Base-by-base conservation (phyloP, 2,113 vertebrate genomes). In the Oxyura jamaicensis region DNA sequence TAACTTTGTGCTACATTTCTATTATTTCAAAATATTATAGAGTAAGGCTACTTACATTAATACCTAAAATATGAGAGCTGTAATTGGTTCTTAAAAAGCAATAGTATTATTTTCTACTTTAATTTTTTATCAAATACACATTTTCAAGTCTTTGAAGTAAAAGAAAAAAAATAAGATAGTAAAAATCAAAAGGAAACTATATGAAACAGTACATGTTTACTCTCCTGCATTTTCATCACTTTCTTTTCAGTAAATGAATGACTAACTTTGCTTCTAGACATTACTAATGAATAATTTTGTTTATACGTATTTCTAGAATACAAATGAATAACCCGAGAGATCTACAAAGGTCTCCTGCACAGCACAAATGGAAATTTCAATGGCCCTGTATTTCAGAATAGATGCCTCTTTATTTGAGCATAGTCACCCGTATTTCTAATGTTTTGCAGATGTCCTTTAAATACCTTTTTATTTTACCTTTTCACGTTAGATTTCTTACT, bases 71-170 rank as follows among this genome's bases (percentile, higher is more conserved):
- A 62, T 9, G 46, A 73, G 56, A 31, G 53, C 19, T 26, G 7
- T 19, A 8, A 42, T 10, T 0, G 0, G 18, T 48, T 88, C 60
- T 42, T 42, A 4, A 46, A 36, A 39, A 39, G 39, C 7, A n/a
- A 7, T 7, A 84, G 0, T 60, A 65, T 8, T 3, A 59, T 87
- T 65, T 59, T 13, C 13, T 14, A 31, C 14, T 65, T 48, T 22
- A 20, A 28, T 41, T 60, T 75, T 74, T 66, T 44, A 18, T 36
- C 28, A 80, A 56, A 58, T 41, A 77, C 4, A 52, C 13, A 46
- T 66, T 63, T 84, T 18, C 67, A 76, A 67, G 29, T 8, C 26
- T 76, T 35, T 1, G 0, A 83, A 42, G 17, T 25, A 69, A 3
- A 55, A 72, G 75, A 66, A 0, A 26, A 76, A 90, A 66, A 39